phyloP scores from a whole-genome alignment of 1,140 invertebrate species.

The Macrotrachela quadricornifera region DNA sequence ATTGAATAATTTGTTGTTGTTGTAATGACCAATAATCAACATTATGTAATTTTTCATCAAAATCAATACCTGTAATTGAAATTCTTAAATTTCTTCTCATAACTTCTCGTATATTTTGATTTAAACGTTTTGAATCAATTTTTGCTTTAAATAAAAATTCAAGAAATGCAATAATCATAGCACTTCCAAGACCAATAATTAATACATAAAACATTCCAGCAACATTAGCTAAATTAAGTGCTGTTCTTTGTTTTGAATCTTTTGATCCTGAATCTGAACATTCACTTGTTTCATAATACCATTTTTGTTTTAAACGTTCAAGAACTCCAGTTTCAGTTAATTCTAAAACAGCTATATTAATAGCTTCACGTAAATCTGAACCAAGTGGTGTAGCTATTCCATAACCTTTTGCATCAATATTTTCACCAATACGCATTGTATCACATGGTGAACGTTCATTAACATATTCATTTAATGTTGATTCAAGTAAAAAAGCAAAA shows the following conservation, averaged over 20 bases:
- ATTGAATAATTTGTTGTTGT: too few species aligned
- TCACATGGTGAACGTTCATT: slow-evolving; percentile 79
- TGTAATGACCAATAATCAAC: too few species aligned
- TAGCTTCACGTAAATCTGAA: slow-evolving; percentile 41
- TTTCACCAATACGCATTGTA: slow-evolving; percentile 73
- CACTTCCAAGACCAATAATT: slow-evolving; percentile 67
- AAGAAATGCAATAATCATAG: slow-evolving; percentile 64
- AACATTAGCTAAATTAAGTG: slow-evolving; percentile 80
- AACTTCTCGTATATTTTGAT: too few species aligned
- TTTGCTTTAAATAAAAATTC: slow-evolving; percentile 46
- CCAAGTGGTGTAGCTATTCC: slow-evolving; percentile 34
- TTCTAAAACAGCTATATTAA: slow-evolving; percentile 53
- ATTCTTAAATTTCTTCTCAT: too few species aligned
- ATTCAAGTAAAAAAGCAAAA: slow-evolving; percentile 77
- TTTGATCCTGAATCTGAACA: slow-evolving; percentile 34
- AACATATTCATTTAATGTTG: slow-evolving; percentile 82
- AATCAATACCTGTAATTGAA: too few species aligned
- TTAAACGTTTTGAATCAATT: neutral
- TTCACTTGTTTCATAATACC: slow-evolving; percentile 88
- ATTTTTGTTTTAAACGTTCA: slow-evolving; percentile 75
- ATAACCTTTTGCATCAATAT: slow-evolving; percentile 59
- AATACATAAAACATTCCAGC: slow-evolving; percentile 98
- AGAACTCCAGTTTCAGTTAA: slow-evolving; percentile 77
- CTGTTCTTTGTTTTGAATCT: slow-evolving; percentile 33
- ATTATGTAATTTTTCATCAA: too few species aligned